Percentiles rank a stretch among this genome's conserved stretches.
phyloP scores from a whole-genome alignment of 1,140 invertebrate genomes.

The Drosophila miranda region DNA sequence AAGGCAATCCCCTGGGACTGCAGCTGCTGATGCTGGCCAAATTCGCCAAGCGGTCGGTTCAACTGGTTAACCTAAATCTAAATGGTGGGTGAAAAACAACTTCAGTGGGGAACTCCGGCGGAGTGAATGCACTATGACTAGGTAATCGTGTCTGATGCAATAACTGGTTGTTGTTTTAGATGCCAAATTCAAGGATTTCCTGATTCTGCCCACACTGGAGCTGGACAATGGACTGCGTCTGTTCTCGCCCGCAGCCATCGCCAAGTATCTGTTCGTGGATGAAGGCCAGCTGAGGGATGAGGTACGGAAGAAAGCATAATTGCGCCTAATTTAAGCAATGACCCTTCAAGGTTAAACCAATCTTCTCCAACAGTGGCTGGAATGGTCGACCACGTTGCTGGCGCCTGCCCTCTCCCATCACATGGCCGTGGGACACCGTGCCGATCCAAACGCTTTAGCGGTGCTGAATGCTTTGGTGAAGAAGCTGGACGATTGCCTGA shows the following conservation, averaged over 20 bases:
- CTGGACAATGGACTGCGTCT: slow-evolving; percentile 82
- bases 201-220: slow-evolving; percentile 83
- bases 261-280: slow-evolving; percentile 84
- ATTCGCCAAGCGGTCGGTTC: slow-evolving; percentile 84
- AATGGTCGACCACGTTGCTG: slow-evolving; percentile 89
- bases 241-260: slow-evolving; percentile 84
- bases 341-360: slow-evolving; percentile 64
- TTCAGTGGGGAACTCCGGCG: slow-evolving; percentile 23
- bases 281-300: slow-evolving; percentile 66
- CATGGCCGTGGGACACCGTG: slow-evolving; percentile 82
- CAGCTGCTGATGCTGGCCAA: slow-evolving; percentile 88
- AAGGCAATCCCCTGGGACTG: slow-evolving; percentile 88
- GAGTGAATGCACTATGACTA: neutral
- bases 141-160: slow-evolving; percentile 62
- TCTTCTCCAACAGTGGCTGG: slow-evolving; percentile 85
- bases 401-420: slow-evolving; percentile 84
- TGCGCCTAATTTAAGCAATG: slow-evolving; percentile 1
- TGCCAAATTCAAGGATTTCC: slow-evolving; percentile 58
- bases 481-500: slow-evolving; percentile 81
- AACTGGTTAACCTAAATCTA: slow-evolving; percentile 84
- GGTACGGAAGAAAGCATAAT: slow-evolving; percentile 45
- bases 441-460: slow-evolving; percentile 83
- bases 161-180: slow-evolving; percentile 55
- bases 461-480: slow-evolving; percentile 82
- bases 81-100: slow-evolving; percentile 83